Conservation (phyloP, 2,113 vertebrate species). For the Lampris incognitus region DNA sequence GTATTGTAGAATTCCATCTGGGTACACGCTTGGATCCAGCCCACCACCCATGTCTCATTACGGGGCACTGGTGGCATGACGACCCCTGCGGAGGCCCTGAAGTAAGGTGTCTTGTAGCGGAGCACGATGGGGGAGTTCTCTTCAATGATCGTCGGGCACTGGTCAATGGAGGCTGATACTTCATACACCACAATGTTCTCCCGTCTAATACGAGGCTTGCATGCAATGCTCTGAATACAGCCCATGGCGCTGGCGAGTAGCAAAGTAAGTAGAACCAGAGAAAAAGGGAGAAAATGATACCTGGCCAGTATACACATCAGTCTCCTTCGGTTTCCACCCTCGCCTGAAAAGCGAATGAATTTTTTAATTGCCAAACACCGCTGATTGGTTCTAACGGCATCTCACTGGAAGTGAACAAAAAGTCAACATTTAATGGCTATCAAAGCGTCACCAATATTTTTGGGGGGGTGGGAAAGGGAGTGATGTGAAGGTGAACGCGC, state of each 20-base stretch:
- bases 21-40: conserved; percentile 98
- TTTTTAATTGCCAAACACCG: conserved; percentile 62
- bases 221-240: conserved; percentile 96
- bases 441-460: conserved; percentile 47
- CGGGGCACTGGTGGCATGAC: conserved; percentile 96
- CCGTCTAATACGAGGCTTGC: conserved; percentile 94
- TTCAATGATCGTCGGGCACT: conserved; percentile 93
- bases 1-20: conserved; percentile 99
- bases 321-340: conserved; percentile 73
- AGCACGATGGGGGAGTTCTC: conserved; percentile 98
- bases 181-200: conserved; percentile 98
- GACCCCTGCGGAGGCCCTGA: conserved; percentile 94
- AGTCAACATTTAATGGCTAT: conserved; percentile 60
- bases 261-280: conserved; percentile 77
- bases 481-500: conserved; percentile 52
- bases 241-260: conserved; percentile 86
- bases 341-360: conserved; percentile 65
- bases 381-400: conserved; percentile 34
- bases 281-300: conserved; percentile 70
- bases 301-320: conserved; percentile 80
- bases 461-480: conserved; percentile 7
- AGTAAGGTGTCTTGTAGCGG: conserved; percentile 98
- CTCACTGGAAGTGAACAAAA: conserved; percentile 23
- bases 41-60: conserved; percentile 97
- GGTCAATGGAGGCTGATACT: conserved; percentile 96